Evolutionary conservation across 2,797 vertebrate genomes (phyloP).

Genomic region (Paramormyrops hopkinsi): DNA sequence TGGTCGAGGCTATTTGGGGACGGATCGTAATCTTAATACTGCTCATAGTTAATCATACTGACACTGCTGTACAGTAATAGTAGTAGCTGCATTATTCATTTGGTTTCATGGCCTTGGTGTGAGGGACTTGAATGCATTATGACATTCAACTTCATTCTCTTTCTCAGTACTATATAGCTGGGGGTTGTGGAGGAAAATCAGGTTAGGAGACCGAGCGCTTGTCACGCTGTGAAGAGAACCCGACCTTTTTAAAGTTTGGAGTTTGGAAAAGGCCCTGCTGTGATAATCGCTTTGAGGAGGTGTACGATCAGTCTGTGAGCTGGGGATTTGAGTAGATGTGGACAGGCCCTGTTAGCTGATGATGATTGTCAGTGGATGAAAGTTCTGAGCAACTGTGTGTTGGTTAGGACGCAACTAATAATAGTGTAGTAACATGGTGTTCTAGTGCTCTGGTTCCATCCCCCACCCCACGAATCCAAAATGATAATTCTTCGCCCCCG

Average conservation of each 20-base stretch:
- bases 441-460: neutral
- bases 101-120: neutral
- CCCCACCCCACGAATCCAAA: neutral
- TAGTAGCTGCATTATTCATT: neutral
- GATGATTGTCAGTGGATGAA: neutral
- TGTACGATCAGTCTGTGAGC: neutral
- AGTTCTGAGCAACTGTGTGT: neutral
- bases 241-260: neutral
- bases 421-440: neutral
- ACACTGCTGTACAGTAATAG: constrained; percentile 1
- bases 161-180: neutral
- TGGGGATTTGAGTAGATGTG: neutral
- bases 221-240: neutral
- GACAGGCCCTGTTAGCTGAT: neutral
- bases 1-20: neutral
- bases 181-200: neutral
- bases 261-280: neutral
- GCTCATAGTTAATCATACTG: neutral
- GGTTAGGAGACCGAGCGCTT: neutral
- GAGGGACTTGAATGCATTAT: neutral
- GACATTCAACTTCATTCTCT: neutral
- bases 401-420: neutral
- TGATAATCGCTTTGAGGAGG: neutral
- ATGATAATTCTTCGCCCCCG: neutral
- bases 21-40: neutral